Evolutionary conservation across 2,888 invertebrate species (phyloP).

Genomic region (Achlya flavicornis): DNA sequence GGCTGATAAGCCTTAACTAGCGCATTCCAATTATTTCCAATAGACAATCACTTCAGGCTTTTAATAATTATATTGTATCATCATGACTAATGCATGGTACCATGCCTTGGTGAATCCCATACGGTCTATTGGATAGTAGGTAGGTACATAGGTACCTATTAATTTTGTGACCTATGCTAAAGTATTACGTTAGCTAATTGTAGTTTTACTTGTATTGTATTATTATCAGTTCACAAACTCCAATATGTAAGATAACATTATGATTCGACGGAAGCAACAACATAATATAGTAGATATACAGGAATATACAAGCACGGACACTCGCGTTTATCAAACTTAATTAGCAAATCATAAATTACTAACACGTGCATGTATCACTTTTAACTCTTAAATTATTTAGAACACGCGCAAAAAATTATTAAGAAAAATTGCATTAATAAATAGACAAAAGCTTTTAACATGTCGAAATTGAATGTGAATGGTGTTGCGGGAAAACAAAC

Average conservation of each 20-base stretch:
- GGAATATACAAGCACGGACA: background rate
- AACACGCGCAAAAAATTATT: background rate
- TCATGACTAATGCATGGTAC: no score
- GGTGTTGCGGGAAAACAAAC: background rate
- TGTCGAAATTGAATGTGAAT: background rate
- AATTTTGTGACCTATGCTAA: background rate
- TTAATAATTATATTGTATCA: no score
- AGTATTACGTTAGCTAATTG: background rate
- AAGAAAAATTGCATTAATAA: no score
- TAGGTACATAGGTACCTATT: no score
- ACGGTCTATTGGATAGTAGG: background rate
- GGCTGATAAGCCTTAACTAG: no score
- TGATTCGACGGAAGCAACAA: slow-evolving; percentile 2
- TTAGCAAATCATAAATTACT: background rate
- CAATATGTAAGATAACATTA: slow-evolving; percentile 2
- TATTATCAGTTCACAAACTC: slow-evolving; percentile 3
- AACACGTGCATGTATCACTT: background rate
- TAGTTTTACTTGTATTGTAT: background rate
- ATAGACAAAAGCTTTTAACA: background rate
- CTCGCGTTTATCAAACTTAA: background rate
- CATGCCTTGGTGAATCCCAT: background rate
- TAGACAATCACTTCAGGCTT: no score
- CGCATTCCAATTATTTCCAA: no score
- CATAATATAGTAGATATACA: background rate
- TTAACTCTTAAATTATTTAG: background rate